phyloP scores from a whole-genome alignment of 2,888 invertebrate species.

The Myopa testacea region DNA sequence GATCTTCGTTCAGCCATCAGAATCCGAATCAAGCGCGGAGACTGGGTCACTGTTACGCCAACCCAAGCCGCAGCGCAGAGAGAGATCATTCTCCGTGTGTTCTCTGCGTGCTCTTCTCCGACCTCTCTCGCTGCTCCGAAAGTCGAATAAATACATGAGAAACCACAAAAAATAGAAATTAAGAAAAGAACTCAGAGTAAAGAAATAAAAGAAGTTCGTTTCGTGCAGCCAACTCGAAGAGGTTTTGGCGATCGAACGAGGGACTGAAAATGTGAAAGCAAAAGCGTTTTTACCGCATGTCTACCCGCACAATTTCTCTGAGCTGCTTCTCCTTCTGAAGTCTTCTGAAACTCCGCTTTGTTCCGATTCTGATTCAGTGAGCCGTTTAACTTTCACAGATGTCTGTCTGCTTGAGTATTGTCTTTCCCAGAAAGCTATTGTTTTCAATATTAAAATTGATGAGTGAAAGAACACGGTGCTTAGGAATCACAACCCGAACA shows the following conservation, averaged over 20 bases:
- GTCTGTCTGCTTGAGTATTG: neutral
- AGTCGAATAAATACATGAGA: too few species aligned
- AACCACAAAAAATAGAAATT: constrained; percentile 16
- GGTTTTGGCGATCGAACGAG: neutral
- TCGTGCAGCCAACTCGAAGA: neutral
- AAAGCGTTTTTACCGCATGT: constrained; percentile 49
- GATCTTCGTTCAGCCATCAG: neutral
- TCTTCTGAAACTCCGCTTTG: constrained; percentile 23
- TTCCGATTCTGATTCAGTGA: too few species aligned
- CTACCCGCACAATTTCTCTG: too few species aligned
- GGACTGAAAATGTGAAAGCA: constrained; percentile 50
- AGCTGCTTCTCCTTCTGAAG: constrained; percentile 39
- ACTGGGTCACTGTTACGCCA: constrained; percentile 65
- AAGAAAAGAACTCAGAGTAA: constrained; percentile 25
- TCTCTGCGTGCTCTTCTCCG: neutral
- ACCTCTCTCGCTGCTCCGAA: neutral
- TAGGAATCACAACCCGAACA: too few species aligned
- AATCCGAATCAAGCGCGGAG: constrained; percentile 31
- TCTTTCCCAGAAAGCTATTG: too few species aligned
- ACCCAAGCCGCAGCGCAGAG: neutral
- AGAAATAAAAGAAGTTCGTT: constrained; percentile 15
- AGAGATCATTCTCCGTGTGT: constrained; percentile 28
- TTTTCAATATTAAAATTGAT: too few species aligned
- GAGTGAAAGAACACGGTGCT: too few species aligned
- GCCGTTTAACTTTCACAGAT: constrained; percentile 3